Evolutionary conservation across 2,797 vertebrate genomes (phyloP).

Genomic region (Mionectes olivaceus): DNA sequence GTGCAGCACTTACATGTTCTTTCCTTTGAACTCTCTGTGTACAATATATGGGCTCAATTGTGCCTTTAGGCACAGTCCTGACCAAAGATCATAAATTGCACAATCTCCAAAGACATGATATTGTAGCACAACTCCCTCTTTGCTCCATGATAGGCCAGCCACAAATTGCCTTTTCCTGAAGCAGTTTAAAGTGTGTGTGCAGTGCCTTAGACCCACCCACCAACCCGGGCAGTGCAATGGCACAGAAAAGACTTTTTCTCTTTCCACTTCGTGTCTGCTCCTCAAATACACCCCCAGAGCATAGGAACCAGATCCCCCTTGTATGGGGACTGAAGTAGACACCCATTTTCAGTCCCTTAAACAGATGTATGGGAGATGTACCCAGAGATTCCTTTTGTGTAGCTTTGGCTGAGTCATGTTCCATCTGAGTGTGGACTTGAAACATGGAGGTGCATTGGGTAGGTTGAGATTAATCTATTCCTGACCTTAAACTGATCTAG

Average conservation of each 20-base stretch:
- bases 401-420: not conserved
- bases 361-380: not conserved
- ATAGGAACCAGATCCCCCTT: not conserved
- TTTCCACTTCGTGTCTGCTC: not conserved
- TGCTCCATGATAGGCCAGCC: not conserved
- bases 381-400: not conserved
- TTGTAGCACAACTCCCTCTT: not conserved
- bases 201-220: accelerated
- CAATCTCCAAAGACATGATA: not conserved
- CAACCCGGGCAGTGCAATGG: not conserved
- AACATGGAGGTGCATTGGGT: not conserved
- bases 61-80: conserved; percentile 2
- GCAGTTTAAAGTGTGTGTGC: not conserved
- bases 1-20: not conserved
- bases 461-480: not conserved
- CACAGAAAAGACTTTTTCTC: not conserved
- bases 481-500: not conserved
- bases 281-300: not conserved
- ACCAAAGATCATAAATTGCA: not conserved
- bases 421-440: not conserved
- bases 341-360: not conserved
- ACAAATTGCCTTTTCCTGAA: not conserved
- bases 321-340: not conserved
- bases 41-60: not conserved
- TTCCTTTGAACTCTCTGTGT: not conserved